Evolutionary conservation across 2,888 invertebrate species (phyloP), one percentile per base, ranked within the genome.

Genomic region (Dermolepida albohirtum): DNA sequence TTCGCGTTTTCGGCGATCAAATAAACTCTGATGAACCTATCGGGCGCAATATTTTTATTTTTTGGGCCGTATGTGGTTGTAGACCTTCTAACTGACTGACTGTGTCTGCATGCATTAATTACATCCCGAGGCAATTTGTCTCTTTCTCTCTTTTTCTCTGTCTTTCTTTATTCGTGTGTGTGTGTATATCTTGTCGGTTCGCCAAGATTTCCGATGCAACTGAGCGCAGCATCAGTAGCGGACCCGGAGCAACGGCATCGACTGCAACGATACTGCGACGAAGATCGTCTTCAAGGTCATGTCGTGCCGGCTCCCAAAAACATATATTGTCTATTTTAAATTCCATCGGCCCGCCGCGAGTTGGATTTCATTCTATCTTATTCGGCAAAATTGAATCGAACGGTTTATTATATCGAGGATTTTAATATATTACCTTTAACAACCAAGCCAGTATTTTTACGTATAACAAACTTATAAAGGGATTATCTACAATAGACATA

Each of bases 21-120:
- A 71, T 72, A 73, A 74, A 75, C 75, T 74, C 73, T 70, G 73
- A 73, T 76, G 76, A 76, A 75, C 75, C 70, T 73, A 74, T 74
- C 51, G 51, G 73, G 74, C 71, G 71, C 70, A 73, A 73, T 72
- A 75, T 76, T 76, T 75, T 72, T 74, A 76, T 68, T 49, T 54
- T 17, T 10, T 10, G 34, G 34, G 1, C 34, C 34, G 34, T 34
- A 34, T 10, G 34, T 34, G 34, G 8, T 34, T 34, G 34, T 34
- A 34, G 34, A 34, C 34, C 34, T 34, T 34, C 34, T 34, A 34
- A 34, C 34, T 34, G 34, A 34, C 34, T 34, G 34, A 34, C 34
- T 34, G 34, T 75, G 80, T 80, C 78, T 79, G 79, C 78, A 79
- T 81, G 80, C 80, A 81, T 82, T 81, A 81, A 82, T 81, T 81